Evolutionary conservation across 2,797 vertebrate species (phyloP), one percentile per base, ranked within the genome.

Genomic region (Percopsis omiscomaycus): DNA sequence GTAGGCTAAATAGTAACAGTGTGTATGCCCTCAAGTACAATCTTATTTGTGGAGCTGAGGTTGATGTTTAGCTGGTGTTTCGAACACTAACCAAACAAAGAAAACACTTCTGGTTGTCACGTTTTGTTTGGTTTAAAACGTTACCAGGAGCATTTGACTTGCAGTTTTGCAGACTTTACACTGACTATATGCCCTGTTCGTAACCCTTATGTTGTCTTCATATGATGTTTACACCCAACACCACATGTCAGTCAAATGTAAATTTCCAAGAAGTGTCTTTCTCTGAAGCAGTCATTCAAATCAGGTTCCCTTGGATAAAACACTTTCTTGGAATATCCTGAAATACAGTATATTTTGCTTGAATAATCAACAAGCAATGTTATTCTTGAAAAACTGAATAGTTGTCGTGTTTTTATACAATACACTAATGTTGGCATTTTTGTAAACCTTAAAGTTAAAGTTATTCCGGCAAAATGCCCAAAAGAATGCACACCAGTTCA

Each of bases 361-460:
- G 4, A 32, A 32, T 6, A 32, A 32, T 4, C 37, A 37, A 37
- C 22, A 22, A 22, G 22, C 22, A 22, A 22, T 22, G 22, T 22
- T 22, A 22, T 22, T 22, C 22, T 22, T 22, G 22, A 22, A 22
- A 22, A 22, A 22, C 22, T 37, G 37, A 37, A 37, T 37, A 37
- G 8, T 37, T 37, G 8, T 37, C 9, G 6, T 9, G 37, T 37
- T 37, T 37, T 37, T 37, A 37, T 37, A 37, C 5, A 37, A 37
- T 37, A 37, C 37, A 37, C 37, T 22, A 22, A 22, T 22, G 22
- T 22, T 22, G 15, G 37, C 54, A 71, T 67, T 59, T 37, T n/a
- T 51, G 42, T 68, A 81, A 68, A 75, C 64, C 73, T 64, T 32
- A 22, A 37, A 37, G 9, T 67, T 55, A 54, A 29, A 30, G 6